Evolutionary conservation across 2,888 invertebrate species (phyloP), one percentile per base, ranked within the genome.

Genomic region (Ganaspis brasiliensis): DNA sequence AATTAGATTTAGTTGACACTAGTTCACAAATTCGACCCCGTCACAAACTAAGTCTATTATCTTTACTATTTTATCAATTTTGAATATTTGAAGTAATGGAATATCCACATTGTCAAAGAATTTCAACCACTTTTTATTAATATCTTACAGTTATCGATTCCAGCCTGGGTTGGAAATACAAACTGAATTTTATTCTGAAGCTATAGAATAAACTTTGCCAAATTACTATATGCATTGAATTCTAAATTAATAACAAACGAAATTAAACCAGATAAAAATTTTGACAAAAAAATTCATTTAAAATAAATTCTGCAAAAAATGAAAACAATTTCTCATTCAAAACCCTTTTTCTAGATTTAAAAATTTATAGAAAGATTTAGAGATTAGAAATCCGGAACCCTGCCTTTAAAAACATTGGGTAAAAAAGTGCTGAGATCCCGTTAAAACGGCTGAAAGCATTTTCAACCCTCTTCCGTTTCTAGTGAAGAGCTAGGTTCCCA

Each of bases 381-480:
- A 37, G 37, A 63, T 21, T 4, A 24, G 0, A 24, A 4, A 9
- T 40, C 35, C 40, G 67, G 67, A 67, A 67, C 40, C n/a, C 10
- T 4, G 9, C n/a, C 24, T 45, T 24, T 67, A 14, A 67, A 67
- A 45, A 24, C 45, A 40, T 21, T 8, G 3, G 12, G 45, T 67
- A 67, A 67, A 45, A 67, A 45, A 67, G 67, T 45, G 24, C 67
- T 67, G 19, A 37, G 37, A 45, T 67, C 24, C 67, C 67, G 67
- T 67, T 67, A 67, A n/a, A n/a, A 45, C 9, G 67, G 45, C 45
- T 67, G 67, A 67, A 67, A 67, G 67, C 67, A 40, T 67, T 67
- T 37, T 35, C 40, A 45, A 21, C 67, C 56, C 67, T 24, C 67
- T 67, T 67, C 67, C 67, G 67, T 67, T 67, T 16, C 24, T 67